Percentiles rank a stretch among this genome's conserved stretches.
phyloP scores from a whole-genome alignment of 2,888 invertebrate genomes.

The Drosophila peninsularis region DNA sequence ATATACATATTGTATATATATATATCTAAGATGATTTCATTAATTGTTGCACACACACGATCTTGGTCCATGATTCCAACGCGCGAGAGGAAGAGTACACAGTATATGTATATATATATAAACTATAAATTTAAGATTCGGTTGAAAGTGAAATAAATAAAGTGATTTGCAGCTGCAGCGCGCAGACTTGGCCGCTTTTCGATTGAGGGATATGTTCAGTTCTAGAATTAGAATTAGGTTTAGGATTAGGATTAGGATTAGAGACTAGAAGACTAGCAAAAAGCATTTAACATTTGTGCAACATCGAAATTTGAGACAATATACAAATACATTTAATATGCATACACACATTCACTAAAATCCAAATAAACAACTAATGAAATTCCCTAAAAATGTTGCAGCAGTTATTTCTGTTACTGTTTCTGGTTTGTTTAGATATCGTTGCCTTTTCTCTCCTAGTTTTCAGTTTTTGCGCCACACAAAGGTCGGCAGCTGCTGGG shows the following conservation, averaged over 20 bases:
- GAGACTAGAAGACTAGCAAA: conserved; percentile 56
- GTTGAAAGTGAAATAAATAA: conserved; percentile 64
- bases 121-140: conserved; percentile 34
- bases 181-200: background rate
- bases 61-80: conserved; percentile 73
- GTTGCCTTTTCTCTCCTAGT: conserved; percentile 17
- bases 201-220: conserved; percentile 63
- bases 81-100: conserved; percentile 64
- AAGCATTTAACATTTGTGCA: conserved; percentile 50
- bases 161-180: conserved; percentile 27
- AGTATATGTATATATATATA: conserved; percentile 35
- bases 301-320: conserved; percentile 47
- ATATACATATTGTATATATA: conserved; percentile 22
- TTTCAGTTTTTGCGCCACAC: conserved; percentile 74
- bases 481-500: conserved; percentile 86
- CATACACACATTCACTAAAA: conserved; percentile 45
- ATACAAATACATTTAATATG: conserved; percentile 36
- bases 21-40: conserved; percentile 49
- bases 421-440: conserved; percentile 11
- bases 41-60: conserved; percentile 61
- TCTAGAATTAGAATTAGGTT: conserved; percentile 47
- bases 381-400: conserved; percentile 72
- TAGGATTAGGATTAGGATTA: conserved; percentile 33
- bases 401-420: conserved; percentile 19
- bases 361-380: conserved; percentile 51